Percentiles rank a stretch among this genome's conserved stretches.
These are phyloP conservation scores for Cacatua alba DNA, from an alignment of 2,113 vertebrate species.

Conservation along the genomic window DNA sequence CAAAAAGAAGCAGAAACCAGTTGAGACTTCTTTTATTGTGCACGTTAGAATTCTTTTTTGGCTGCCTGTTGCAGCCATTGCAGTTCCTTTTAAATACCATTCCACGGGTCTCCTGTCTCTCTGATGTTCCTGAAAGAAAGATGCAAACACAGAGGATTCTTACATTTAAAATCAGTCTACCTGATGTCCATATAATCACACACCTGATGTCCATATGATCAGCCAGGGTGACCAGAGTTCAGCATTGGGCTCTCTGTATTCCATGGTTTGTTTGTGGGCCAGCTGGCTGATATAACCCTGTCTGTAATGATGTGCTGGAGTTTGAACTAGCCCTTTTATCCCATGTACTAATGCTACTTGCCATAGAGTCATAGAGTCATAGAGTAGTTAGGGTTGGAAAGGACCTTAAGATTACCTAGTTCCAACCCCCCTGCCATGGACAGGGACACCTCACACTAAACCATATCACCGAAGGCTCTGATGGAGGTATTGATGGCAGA, in stretches of 20 bases:
- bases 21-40: not conserved
- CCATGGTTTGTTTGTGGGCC: not conserved
- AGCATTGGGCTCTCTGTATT: not conserved
- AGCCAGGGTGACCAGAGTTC: not conserved
- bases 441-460: too few species aligned
- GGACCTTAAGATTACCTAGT: too few species aligned
- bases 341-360: not conserved
- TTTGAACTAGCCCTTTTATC: not conserved
- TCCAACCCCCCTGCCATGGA: too few species aligned
- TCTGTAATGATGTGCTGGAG: not conserved
- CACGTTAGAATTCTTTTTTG: not conserved
- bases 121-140: not conserved
- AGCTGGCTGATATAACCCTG: fast-evolving
- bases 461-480: too few species aligned
- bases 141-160: not conserved
- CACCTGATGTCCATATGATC: not conserved
- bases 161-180: not conserved
- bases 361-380: too few species aligned
- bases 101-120: not conserved
- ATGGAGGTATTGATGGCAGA: not conserved
- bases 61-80: not conserved
- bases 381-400: too few species aligned
- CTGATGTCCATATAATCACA: not conserved
- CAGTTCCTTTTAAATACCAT: not conserved
- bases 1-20: not conserved